These are phyloP conservation scores for Amphipoea lucens DNA, from an alignment of 2,888 invertebrate species.

Conservation along the genomic window DNA sequence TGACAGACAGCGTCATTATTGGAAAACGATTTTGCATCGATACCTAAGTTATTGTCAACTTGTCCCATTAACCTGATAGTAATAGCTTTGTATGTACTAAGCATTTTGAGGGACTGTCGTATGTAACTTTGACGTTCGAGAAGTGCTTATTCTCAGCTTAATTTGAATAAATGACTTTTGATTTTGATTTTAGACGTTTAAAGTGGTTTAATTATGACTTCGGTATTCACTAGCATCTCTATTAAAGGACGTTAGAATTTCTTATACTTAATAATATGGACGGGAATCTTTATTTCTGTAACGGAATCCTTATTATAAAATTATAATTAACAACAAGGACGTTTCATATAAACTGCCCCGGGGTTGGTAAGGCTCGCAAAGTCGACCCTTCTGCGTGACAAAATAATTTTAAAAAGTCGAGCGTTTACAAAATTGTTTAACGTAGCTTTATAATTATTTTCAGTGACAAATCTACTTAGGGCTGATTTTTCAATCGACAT, in stretches of 20 bases:
- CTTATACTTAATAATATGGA: background rate
- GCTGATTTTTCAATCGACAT: too few species aligned
- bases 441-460: background rate
- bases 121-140: background rate
- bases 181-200: background rate
- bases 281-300: background rate
- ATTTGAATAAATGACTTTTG: background rate
- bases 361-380: background rate
- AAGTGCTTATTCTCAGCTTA: background rate
- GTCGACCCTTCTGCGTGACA: background rate
- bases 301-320: background rate
- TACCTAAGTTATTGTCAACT: constrained; percentile 56
- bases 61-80: constrained; percentile 49
- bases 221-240: background rate
- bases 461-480: background rate
- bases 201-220: background rate
- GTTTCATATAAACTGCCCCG: constrained; percentile 9
- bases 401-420: background rate
- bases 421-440: background rate
- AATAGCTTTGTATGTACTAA: constrained; percentile 49
- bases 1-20: constrained; percentile 70
- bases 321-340: constrained; percentile 8
- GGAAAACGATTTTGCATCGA: constrained; percentile 70
- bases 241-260: background rate
- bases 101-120: background rate